These are phyloP conservation scores for Troides helena DNA, from an alignment of 2,888 invertebrate genomes.

Conservation along the genomic window DNA sequence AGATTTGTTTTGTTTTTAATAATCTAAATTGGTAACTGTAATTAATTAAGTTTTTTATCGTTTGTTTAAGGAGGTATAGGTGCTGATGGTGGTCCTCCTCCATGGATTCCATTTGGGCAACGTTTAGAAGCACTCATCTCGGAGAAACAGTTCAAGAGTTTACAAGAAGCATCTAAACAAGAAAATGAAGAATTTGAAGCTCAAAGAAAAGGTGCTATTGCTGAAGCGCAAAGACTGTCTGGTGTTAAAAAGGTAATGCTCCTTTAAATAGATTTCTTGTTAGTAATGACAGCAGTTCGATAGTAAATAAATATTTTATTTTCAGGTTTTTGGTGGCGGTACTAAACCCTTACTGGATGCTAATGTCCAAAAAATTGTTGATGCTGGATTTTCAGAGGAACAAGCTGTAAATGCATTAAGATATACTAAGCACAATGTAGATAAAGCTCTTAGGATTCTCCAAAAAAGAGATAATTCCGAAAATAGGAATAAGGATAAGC, in stretches of 20 bases:
- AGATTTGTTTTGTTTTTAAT: no score
- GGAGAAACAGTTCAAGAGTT: slow-evolving; percentile 86
- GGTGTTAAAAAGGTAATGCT: slow-evolving; percentile 76
- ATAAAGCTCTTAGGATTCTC: slow-evolving; percentile 84
- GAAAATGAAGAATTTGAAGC: slow-evolving; percentile 92
- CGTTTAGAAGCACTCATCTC: slow-evolving; percentile 82
- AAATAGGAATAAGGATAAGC: slow-evolving; percentile 67
- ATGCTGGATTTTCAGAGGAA: slow-evolving; percentile 88
- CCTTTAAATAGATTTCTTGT: not conserved
- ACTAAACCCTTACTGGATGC: slow-evolving; percentile 85
- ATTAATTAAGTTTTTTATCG: slow-evolving; percentile 4
- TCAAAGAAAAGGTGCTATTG: slow-evolving; percentile 94
- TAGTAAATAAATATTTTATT: slow-evolving; percentile 21
- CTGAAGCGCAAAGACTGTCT: slow-evolving; percentile 87
- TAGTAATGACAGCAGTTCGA: not conserved
- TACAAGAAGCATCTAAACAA: slow-evolving; percentile 81
- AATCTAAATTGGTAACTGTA: not conserved
- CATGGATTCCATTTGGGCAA: slow-evolving; percentile 95
- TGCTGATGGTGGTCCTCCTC: slow-evolving; percentile 90
- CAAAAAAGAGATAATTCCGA: slow-evolving; percentile 80
- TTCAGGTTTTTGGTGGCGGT: slow-evolving; percentile 82
- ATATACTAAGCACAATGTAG: slow-evolving; percentile 86
- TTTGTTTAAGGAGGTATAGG: slow-evolving; percentile 72
- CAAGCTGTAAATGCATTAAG: slow-evolving; percentile 88
- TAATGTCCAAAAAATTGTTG: slow-evolving; percentile 88